Conservation (phyloP, 1,140 invertebrate genomes). For the Yoshiicerus persimilis region DNA sequence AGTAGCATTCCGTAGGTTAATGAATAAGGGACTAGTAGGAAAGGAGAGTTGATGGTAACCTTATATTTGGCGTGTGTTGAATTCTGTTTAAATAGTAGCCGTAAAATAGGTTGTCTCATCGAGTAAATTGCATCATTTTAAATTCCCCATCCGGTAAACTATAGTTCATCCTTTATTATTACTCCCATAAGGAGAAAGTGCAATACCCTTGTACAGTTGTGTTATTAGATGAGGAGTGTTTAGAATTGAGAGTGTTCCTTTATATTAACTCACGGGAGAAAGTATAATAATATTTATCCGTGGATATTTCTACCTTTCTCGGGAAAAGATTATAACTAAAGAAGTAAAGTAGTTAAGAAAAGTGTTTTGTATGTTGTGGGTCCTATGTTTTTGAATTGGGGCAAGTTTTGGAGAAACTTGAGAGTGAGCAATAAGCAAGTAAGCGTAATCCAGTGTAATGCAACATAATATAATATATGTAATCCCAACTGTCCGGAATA, state of each 20-base stretch:
- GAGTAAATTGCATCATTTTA: neutral
- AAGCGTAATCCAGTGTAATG: conserved; percentile 14
- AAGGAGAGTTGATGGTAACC: neutral
- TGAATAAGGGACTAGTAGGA: neutral
- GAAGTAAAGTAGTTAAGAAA: neutral
- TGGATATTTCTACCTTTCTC: neutral
- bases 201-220: neutral
- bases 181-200: neutral
- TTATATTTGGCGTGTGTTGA: neutral
- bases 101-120: neutral
- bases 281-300: neutral
- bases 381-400: neutral
- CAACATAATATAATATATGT: conserved; percentile 12
- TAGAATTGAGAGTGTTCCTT: neutral
- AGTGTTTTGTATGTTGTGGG: neutral
- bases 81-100: neutral
- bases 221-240: neutral
- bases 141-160: neutral
- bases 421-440: neutral
- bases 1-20: neutral
- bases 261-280: neutral
- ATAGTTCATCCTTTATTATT: neutral
- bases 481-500: conserved; percentile 16
- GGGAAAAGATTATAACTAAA: neutral
- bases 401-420: neutral